A percentile compares a stretch with the other conserved stretches of the same genome.
Evolutionary conservation across 2,797 vertebrate genomes (phyloP).

Genomic region (Setipinna tenuifilis): DNA sequence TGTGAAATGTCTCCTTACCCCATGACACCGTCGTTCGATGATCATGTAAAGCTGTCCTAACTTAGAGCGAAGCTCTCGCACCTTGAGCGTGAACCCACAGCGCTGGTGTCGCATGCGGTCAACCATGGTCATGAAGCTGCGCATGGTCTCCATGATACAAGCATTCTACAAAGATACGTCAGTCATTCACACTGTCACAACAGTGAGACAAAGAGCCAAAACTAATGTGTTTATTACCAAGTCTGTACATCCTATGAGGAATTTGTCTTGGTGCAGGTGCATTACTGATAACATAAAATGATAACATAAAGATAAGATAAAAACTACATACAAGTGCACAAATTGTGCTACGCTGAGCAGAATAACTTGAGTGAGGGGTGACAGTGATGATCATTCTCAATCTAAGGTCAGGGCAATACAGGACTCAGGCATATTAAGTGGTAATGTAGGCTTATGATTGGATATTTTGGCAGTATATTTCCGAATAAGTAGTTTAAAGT

Average conservation of each 20-base stretch:
- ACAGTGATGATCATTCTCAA: too few relatives aligned
- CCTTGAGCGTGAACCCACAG: slow-evolving; percentile 61
- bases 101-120: slow-evolving; percentile 55
- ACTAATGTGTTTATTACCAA: background rate
- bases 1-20: slow-evolving; percentile 56
- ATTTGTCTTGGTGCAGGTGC: too few relatives aligned
- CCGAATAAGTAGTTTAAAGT: background rate
- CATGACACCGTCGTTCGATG: slow-evolving; percentile 64
- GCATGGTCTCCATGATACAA: slow-evolving; percentile 67
- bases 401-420: background rate
- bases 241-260: too few relatives aligned
- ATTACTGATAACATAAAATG: background rate
- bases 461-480: background rate
- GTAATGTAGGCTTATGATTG: background rate
- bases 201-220: background rate
- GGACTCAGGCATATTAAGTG: too few relatives aligned
- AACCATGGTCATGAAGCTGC: slow-evolving; percentile 58
- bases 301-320: background rate
- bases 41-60: slow-evolving; percentile 66
- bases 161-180: slow-evolving; percentile 59
- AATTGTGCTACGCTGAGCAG: background rate
- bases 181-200: background rate
- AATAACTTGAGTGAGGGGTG: background rate
- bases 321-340: background rate
- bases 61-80: slow-evolving; percentile 48